phyloP scores from a whole-genome alignment of 2,888 invertebrate species.

The Rapana venosa region DNA sequence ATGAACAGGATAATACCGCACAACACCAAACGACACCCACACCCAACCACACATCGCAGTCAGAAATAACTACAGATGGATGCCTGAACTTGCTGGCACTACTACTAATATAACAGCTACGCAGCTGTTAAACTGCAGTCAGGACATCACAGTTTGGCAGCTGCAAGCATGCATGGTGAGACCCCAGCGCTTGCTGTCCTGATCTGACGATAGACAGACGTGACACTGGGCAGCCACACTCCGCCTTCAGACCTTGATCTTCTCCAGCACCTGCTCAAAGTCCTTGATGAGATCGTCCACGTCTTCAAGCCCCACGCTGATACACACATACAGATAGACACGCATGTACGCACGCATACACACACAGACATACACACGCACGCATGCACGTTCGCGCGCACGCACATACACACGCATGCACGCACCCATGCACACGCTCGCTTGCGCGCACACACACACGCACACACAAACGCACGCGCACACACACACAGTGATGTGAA shows the following conservation, averaged over 20 bases:
- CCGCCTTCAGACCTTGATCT: conserved; percentile 52
- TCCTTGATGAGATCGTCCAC: conserved; percentile 90
- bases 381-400: not conserved
- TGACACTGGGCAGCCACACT: not conserved
- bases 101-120: not conserved
- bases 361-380: not conserved
- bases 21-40: not conserved
- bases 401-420: not conserved
- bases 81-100: not conserved
- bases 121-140: not conserved
- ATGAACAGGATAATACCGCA: not conserved
- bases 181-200: not conserved
- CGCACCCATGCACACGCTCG: not conserved
- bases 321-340: not conserved
- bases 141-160: not conserved
- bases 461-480: not conserved
- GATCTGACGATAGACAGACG: not conserved
- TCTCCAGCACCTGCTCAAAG: conserved; percentile 88
- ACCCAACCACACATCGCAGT: not conserved
- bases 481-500: not conserved
- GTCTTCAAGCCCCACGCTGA: conserved; percentile 90
- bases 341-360: not conserved
- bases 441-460: not conserved
- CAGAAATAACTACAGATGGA: not conserved
- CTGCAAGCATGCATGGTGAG: not conserved